Conservation (phyloP, 2,113 vertebrate species). For the Lutjanus erythropterus region DNA sequence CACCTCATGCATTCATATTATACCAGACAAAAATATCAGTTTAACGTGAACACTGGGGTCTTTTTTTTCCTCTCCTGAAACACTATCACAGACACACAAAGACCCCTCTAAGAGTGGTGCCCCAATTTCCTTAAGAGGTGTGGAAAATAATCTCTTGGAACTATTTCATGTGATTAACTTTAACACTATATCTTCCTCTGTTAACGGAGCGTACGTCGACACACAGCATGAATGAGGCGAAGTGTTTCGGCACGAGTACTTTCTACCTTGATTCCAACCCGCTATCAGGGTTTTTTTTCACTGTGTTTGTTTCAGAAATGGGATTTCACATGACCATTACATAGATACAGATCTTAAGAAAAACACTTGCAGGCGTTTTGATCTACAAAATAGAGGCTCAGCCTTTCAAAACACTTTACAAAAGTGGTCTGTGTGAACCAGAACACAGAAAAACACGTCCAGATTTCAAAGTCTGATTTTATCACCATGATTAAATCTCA, state of each 20-base stretch:
- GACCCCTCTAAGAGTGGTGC: conserved; percentile 28
- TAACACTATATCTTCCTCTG: conserved; percentile 32
- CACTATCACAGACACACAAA: conserved; percentile 41
- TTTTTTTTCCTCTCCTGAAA: conserved; percentile 9
- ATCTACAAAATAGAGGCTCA: conserved; percentile 30
- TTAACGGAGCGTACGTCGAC: conserved; percentile 27
- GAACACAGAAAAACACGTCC: conserved; percentile 62
- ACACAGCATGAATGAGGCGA: conserved; percentile 35
- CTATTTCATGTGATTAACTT: conserved; percentile 67
- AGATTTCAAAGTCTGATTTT: conserved; percentile 60
- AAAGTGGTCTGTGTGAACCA: conserved; percentile 63
- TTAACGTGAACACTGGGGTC: conserved; percentile 15
- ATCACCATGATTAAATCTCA: conserved; percentile 57
- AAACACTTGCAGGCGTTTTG: conserved; percentile 63
- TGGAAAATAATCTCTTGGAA: conserved; percentile 52
- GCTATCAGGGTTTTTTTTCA: neutral
- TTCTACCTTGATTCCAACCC: conserved; percentile 44
- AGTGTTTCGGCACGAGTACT: conserved; percentile 48
- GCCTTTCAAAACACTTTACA: conserved; percentile 46
- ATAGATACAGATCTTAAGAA: conserved; percentile 74
- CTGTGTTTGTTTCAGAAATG: conserved; percentile 36
- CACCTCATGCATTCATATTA: conserved; percentile 2
- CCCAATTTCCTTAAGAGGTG: conserved; percentile 60
- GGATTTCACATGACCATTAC: conserved; percentile 66
- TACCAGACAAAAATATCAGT: conserved; percentile 9